These are phyloP conservation scores for Calliphora vomitoria DNA, from an alignment of 2,888 invertebrate genomes.

Conservation along the genomic window DNA sequence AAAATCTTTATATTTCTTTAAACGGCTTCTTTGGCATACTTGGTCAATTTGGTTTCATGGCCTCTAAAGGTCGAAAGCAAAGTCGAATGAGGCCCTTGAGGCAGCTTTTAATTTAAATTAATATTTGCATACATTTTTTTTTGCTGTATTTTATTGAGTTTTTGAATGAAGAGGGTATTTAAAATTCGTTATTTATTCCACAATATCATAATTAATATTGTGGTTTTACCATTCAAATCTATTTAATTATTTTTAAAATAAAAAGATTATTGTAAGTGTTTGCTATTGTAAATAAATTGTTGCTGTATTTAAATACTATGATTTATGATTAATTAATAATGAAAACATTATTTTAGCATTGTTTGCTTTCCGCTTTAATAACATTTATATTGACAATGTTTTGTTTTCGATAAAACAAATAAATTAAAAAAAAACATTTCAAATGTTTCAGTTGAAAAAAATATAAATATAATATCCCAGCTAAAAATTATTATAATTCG, in stretches of 20 bases:
- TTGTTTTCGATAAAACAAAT: conserved; percentile 1
- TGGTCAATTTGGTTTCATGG: too few relatives aligned
- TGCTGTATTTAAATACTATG: conserved; percentile 13
- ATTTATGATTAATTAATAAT: conserved; percentile 50
- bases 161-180: neutral
- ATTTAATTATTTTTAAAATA: neutral
- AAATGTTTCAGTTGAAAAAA: too few relatives aligned
- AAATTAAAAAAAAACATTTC: neutral
- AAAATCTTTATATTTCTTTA: too few relatives aligned
- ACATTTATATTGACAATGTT: conserved; percentile 36
- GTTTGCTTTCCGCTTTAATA: conserved; percentile 26
- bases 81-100: too few relatives aligned
- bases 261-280: neutral
- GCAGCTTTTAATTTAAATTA: too few relatives aligned
- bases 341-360: conserved; percentile 34
- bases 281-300: neutral
- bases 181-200: neutral
- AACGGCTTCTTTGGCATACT: too few relatives aligned
- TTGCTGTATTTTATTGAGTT: too few relatives aligned
- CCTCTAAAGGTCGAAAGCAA: too few relatives aligned
- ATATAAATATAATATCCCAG: too few relatives aligned
- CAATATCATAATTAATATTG: neutral
- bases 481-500: too few relatives aligned
- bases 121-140: neutral
- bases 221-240: neutral